Evolutionary conservation across 1,140 invertebrate species (phyloP), one percentile per base, ranked within the genome.

Genomic region (Protaetia brevitarsis): DNA sequence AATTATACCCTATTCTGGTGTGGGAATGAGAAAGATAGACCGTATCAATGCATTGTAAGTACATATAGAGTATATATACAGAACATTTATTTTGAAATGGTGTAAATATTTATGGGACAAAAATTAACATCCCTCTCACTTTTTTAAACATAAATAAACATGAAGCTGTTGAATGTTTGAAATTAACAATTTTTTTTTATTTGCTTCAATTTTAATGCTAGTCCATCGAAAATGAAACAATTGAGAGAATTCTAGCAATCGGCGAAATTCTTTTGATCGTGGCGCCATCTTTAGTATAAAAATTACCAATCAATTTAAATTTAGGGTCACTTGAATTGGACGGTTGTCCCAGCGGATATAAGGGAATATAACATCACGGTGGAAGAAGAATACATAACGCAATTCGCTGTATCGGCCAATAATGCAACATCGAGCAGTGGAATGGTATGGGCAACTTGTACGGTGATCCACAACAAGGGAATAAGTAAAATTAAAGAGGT

Each of bases 1-100:
- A 83, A 82, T 73, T 92, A 89, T 67, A 91, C 90, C 2, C 82
- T 92, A 26, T 92, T 90, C 73, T 90, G 88, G 86, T 91, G 90
- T 74, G 82, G 82, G 45, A 82, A 82, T 60, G 81, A 81, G 2
- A 78, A 79, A n/a, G 85, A 86, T 72, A 74, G 83, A 58, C 85
- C 85, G 30, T 84, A 83, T 75, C 83, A 83, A 41, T 87, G 86
- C 71, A 80, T 78, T 30, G 84, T 86, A 80, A 74, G 77, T 19
- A 56, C 16, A 37, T 13, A 13, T 13, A 37, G n/a, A 11, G 3
- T 2, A 4, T 37, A 16, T 6, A 37, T 37, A 13, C n/a, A n/a
- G n/a, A n/a, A n/a, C n/a, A n/a, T n/a, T n/a, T n/a, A n/a, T n/a
- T n/a, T n/a, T n/a, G n/a, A n/a, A n/a, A n/a, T n/a, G n/a, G n/a